Evolutionary conservation across 2,888 invertebrate species (phyloP).

Genomic region (Drosophila austrosaltans): DNA sequence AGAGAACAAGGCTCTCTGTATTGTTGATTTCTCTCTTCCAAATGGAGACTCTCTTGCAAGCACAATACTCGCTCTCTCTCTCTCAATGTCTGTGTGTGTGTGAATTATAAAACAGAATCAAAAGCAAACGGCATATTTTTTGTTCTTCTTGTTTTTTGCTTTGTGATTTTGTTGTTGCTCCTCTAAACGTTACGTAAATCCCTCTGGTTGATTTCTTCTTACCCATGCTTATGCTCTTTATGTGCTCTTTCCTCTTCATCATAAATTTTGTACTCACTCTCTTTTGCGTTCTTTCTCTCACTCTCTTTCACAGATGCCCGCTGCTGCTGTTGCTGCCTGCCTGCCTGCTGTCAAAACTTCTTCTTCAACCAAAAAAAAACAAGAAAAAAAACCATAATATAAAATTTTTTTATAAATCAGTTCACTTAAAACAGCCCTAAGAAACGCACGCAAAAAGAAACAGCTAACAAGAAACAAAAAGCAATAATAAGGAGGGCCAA

Average conservation of each 20-base stretch:
- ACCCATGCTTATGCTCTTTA: conserved; percentile 8
- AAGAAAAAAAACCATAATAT: background rate
- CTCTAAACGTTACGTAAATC: conserved; percentile 68
- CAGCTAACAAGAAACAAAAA: no score
- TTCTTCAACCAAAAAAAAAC: conserved; percentile 27
- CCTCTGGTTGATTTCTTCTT: conserved; percentile 26
- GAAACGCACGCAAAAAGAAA: conserved; percentile 41
- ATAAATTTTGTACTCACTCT: conserved; percentile 28
- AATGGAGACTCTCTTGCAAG: background rate
- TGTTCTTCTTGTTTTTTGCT: conserved; percentile 31
- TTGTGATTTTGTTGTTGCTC: conserved; percentile 40
- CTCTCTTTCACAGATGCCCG: conserved; percentile 35
- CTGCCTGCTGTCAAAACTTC: conserved; percentile 43
- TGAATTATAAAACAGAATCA: conserved; percentile 77
- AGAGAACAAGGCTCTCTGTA: conserved; percentile 16
- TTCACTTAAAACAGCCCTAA: conserved; percentile 39
- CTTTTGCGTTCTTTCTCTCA: conserved; percentile 33
- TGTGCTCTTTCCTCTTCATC: background rate
- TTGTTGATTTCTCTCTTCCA: background rate
- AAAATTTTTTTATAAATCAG: conserved; percentile 13
- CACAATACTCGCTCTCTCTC: background rate
- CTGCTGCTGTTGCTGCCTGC: background rate
- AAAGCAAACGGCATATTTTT: conserved; percentile 65
- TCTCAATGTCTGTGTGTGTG: conserved; percentile 33
- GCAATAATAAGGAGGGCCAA: no score